phyloP scores from a whole-genome alignment of 2,113 vertebrate species.

The Loxodonta africana region DNA sequence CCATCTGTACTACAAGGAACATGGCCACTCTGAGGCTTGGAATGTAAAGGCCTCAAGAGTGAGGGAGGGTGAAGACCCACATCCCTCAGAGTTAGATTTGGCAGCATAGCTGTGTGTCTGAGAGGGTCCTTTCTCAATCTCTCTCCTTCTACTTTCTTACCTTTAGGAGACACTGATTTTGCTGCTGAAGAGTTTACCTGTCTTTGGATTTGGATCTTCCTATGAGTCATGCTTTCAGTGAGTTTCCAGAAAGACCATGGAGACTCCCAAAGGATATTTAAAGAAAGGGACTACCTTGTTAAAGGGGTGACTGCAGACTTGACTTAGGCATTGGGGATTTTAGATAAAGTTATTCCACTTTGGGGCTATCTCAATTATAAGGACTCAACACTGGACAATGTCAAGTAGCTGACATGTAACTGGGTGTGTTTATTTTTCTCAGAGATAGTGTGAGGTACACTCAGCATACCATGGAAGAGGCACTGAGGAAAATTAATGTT shows the following conservation, averaged over 20 bases:
- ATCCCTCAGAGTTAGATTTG: too few relatives aligned
- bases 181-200: conserved; percentile 91
- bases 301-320: neutral
- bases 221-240: conserved; percentile 82
- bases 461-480: conserved; percentile 89
- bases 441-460: conserved; percentile 92
- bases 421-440: neutral
- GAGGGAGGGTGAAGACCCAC: rapidly evolving
- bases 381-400: too few relatives aligned
- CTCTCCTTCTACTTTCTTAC: neutral
- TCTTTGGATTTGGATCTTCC: conserved; percentile 91
- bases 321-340: neutral
- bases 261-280: neutral
- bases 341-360: too few relatives aligned
- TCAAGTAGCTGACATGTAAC: neutral
- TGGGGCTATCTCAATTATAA: neutral
- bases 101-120: neutral
- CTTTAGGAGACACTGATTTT: conserved; percentile 77
- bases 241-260: conserved; percentile 51
- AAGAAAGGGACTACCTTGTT: neutral
- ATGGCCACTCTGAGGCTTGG: neutral
- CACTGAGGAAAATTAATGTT: conserved; percentile 85
- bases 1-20: neutral
- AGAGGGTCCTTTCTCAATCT: neutral
- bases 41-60: neutral